Conservation (phyloP, 2,888 invertebrate genomes). For the Hirudinaria manillensis region DNA sequence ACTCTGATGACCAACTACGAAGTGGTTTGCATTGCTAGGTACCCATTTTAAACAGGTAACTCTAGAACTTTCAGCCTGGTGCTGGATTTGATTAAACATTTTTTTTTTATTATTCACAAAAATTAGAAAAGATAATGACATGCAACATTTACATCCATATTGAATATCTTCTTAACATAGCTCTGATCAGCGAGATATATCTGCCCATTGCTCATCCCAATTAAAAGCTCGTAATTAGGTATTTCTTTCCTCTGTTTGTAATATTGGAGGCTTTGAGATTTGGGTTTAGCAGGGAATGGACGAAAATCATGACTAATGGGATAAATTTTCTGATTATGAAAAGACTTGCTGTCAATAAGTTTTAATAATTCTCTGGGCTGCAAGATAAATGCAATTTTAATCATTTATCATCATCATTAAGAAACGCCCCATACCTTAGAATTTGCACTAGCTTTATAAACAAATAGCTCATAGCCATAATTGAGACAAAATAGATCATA, state of each 20-base stretch:
- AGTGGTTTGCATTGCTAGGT: conserved; percentile 2
- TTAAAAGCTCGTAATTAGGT: not conserved
- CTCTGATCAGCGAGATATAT: conserved; percentile 1
- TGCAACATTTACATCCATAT: not conserved
- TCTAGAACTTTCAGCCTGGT: not conserved
- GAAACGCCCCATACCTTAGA: not conserved
- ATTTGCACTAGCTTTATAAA: not conserved
- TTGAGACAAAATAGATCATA: conserved; percentile 1
- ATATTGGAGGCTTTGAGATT: not conserved
- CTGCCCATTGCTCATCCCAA: conserved; percentile 4
- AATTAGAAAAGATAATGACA: too few relatives aligned
- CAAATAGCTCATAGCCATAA: conserved; percentile 6
- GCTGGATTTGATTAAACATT: not conserved
- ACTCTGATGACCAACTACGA: not conserved
- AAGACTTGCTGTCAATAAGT: not conserved
- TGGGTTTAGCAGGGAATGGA: not conserved
- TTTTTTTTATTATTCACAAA: too few relatives aligned
- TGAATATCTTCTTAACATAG: conserved; percentile 8
- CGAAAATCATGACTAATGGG: conserved; percentile 15
- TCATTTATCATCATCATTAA: not conserved
- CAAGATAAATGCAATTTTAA: not conserved
- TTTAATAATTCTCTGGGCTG: not conserved
- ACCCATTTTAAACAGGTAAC: conserved; percentile 1
- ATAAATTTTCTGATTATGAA: conserved; percentile 8
- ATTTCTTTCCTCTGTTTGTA: not conserved